Base-by-base conservation (phyloP, 35 echinoderm and acorn worm genomes). In the Apostichopus californicus region DNA sequence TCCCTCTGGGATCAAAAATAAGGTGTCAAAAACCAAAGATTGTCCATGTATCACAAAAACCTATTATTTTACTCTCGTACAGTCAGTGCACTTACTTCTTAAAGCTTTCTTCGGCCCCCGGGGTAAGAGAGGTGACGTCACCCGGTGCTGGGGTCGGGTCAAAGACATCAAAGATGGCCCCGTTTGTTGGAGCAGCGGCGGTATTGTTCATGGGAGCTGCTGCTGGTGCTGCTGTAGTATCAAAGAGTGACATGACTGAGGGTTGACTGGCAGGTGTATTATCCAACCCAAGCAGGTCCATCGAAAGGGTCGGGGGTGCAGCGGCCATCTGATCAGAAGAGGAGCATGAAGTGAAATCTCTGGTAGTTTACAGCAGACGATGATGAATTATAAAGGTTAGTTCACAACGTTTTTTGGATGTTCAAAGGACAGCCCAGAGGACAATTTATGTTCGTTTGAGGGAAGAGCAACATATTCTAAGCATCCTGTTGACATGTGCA, bases 81-180 rank as follows among this genome's bases (percentile, higher is more conserved):
- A 46, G 34, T 46, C 34, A 46, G 34, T 46, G 34, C 0, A 46
- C 96, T 94, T 78, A 98, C 96, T 98, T 98, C 24, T 78, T 87
- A 68, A 89, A 98, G 65, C 93, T 98, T 25, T 98, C 96, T 86
- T 98, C 96, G 6, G 96, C 96, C 56, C 92, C 96, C 9, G 96
- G 92, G 1, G 96, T 86, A 54, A 98, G 84, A 53, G 87, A 34
- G 13, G 71, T 75, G 15, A 72, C 18, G 68, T 92, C 87, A 24
- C 20, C 70, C 5, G 56, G 23, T 10, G 60, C 5, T 5, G 79
- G 56, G 8, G 92, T 83, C 24, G 92, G 73, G 13, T 92, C 96
- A 84, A 98, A 98, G 63, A 98, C 88, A 61, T 98, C 96, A 4
- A 98, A 90, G 8, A 98, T 81, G 0, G 88, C 77, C 57, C 84